These are phyloP conservation scores for Sturnira hondurensis DNA, from an alignment of 2,113 vertebrate genomes.

Conservation along the genomic window DNA sequence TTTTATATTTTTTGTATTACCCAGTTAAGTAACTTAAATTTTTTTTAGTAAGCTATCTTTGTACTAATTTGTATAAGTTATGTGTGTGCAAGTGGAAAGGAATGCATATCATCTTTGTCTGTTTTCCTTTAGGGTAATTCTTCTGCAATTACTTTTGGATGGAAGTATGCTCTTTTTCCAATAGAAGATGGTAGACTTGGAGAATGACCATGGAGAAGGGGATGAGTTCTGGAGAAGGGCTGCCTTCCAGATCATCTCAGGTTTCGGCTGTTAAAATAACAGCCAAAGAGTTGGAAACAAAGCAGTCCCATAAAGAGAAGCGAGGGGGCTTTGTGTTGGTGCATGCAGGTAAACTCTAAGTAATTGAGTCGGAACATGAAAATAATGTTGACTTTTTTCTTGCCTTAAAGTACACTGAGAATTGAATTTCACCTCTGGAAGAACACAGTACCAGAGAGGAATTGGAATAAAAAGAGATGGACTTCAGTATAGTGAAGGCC, in stretches of 20 bases:
- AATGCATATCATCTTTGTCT: not conserved
- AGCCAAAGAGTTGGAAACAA: conserved; percentile 81
- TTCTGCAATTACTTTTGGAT: conserved; percentile 67
- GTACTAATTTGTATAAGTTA: conserved; percentile 34
- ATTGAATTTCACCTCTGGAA: not conserved
- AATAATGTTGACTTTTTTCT: not conserved
- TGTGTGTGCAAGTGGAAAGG: not conserved
- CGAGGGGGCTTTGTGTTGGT: conserved; percentile 95
- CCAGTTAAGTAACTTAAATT: conserved; percentile 29
- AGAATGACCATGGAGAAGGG: conserved; percentile 85
- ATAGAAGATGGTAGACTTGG: conserved; percentile 82
- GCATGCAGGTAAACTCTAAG: conserved; percentile 90
- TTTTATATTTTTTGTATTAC: conserved; percentile 2
- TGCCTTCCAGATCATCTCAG: conserved; percentile 84
- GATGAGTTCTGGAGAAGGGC: conserved; percentile 81
- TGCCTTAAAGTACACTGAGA: not conserved
- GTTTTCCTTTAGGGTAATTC: conserved; percentile 79
- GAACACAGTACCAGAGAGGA: not conserved
- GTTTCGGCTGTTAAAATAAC: conserved; percentile 78
- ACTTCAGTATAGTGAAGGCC: not conserved
- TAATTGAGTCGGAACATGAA: not conserved
- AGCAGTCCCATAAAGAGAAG: conserved; percentile 81
- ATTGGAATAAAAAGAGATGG: not conserved
- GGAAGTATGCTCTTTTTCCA: conserved; percentile 77
- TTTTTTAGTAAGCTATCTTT: conserved; percentile 1